Evolutionary conservation across 2,888 invertebrate species (phyloP), one percentile per base, ranked within the genome.

Genomic region (Nezara viridula): DNA sequence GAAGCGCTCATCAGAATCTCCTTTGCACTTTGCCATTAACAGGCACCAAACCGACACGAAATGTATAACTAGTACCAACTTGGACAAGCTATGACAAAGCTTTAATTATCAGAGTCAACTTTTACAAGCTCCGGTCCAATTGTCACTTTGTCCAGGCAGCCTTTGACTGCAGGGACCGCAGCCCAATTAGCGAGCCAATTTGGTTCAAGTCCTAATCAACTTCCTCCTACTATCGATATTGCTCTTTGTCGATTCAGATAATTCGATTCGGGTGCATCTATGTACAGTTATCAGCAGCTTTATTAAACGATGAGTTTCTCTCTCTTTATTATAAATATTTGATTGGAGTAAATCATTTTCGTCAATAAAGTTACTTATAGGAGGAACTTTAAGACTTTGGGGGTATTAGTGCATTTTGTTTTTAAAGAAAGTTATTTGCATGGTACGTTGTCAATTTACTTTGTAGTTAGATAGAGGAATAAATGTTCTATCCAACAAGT

Each of bases 61-160:
- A 73, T 73, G 66, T 32, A 73, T 21, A 73, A 73, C 66, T 73
- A 73, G 19, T 37, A 37, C 66, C 37, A 66, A 66, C 14, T 66
- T 37, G 66, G 0, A 73, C 24, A 60, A 73, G 66, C 6, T 19
- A 73, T 37, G 66, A 73, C 66, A 73, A 73, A 73, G 66, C 66
- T 73, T 73, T 73, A 73, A 73, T 73, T 73, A 73, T 37, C 66
- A 73, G 66, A 73, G 66, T 73, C 66, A 73, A 73, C 66, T 73
- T 73, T 73, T 73, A 32, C 32, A 73, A 73, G 66, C 37, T 81
- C 81, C 44, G 81, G 44, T 47, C 44, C 81, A 40, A 44, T 81
- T 7, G 81, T 81, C 81, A 47, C 81, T 81, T 81, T 81, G 81
- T 81, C 81, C 44, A 12, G 24, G 12, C 55, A 24, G n/a, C 2